Percentiles rank a stretch among this genome's conserved stretches.
These are phyloP conservation scores for Sialia sialis DNA, from an alignment of 2,113 vertebrate genomes.

Conservation along the genomic window DNA sequence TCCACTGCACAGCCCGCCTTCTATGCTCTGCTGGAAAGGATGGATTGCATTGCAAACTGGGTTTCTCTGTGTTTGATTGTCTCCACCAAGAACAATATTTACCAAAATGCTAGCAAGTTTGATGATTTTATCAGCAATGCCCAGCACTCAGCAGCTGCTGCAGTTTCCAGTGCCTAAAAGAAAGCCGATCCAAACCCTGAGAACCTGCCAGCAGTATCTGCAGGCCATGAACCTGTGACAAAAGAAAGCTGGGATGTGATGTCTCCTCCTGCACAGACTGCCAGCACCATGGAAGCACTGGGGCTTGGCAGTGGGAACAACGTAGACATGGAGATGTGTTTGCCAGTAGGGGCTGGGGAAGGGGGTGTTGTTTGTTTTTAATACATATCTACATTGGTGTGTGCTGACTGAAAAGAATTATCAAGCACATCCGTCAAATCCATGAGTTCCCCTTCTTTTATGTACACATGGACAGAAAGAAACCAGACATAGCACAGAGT, in stretches of 20 bases:
- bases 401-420: slow-evolving; percentile 3
- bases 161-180: not conserved
- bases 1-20: not conserved
- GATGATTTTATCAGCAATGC: not conserved
- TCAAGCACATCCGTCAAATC: not conserved
- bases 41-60: not conserved
- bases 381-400: not conserved
- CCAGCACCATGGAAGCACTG: not conserved
- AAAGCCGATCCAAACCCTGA: not conserved
- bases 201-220: not conserved
- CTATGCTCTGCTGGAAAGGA: not conserved
- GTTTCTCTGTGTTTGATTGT: not conserved
- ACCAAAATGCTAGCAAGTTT: not conserved
- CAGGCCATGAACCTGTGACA: not conserved
- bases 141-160: not conserved
- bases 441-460: not conserved
- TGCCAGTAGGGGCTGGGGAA: not conserved
- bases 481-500: not conserved
- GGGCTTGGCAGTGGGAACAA: not conserved
- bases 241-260: not conserved
- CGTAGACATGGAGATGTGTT: not conserved
- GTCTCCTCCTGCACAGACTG: not conserved
- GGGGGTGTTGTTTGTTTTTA: not conserved
- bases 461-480: not conserved
- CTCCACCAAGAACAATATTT: not conserved